Percentiles rank a stretch among this genome's conserved stretches.
Conservation (phyloP, 1,140 invertebrate genomes). For the Drosophila baimaii region DNA sequence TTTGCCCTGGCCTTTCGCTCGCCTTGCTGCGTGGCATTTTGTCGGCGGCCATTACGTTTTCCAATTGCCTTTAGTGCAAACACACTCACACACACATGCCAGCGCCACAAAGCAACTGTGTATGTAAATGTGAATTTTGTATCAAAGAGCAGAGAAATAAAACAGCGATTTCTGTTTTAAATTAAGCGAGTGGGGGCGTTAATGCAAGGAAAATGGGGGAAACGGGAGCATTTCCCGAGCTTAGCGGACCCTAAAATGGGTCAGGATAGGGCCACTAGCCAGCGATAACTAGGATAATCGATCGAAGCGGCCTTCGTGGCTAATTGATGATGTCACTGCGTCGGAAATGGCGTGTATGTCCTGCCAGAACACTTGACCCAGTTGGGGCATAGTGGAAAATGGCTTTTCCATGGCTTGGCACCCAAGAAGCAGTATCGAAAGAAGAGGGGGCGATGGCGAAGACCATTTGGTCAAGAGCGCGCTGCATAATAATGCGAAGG, state of each 20-base stretch:
- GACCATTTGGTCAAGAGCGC: slow-evolving; percentile 16
- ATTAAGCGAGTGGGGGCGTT: slow-evolving; percentile 54
- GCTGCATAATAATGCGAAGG: slow-evolving; percentile 25
- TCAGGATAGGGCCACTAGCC: background rate
- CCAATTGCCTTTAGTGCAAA: slow-evolving; percentile 70
- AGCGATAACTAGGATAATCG: slow-evolving; percentile 31
- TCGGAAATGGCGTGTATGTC: slow-evolving; percentile 27
- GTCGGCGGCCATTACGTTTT: slow-evolving; percentile 80
- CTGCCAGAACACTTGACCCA: slow-evolving; percentile 63
- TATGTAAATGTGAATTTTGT: slow-evolving; percentile 40
- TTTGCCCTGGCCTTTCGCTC: slow-evolving; percentile 43
- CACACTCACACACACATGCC: slow-evolving; percentile 30
- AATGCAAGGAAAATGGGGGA: slow-evolving; percentile 36
- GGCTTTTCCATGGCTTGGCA: slow-evolving; percentile 16
- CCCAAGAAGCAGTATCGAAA: slow-evolving; percentile 2
- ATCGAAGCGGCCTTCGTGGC: slow-evolving; percentile 8
- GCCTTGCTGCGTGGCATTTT: slow-evolving; percentile 71
- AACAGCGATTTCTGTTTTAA: slow-evolving; percentile 57
- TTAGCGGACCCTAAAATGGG: background rate
- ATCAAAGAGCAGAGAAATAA: slow-evolving; percentile 24
- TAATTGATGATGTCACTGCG: slow-evolving; percentile 47
- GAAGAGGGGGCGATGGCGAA: background rate
- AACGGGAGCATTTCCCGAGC: slow-evolving; percentile 20
- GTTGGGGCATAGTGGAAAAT: slow-evolving; percentile 28
- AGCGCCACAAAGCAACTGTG: slow-evolving; percentile 29